These are phyloP conservation scores for Eulemur rufifrons DNA, from an alignment of 2,113 vertebrate species.

Conservation along the genomic window DNA sequence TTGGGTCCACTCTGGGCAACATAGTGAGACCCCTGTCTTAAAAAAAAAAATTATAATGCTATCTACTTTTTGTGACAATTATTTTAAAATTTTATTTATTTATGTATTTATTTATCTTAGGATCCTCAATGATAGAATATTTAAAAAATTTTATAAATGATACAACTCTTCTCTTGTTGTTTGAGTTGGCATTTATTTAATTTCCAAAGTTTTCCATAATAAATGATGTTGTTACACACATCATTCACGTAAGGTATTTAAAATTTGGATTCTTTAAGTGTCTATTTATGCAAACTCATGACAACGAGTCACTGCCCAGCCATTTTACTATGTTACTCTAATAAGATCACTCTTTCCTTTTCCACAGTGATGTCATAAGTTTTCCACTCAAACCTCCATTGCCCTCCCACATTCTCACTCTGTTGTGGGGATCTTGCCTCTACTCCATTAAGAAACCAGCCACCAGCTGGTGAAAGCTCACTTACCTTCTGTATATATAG, in stretches of 20 bases:
- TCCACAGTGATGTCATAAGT: not conserved
- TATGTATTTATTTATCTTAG: no score
- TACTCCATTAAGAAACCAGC: not conserved
- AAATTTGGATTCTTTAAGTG: not conserved
- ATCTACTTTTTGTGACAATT: not conserved
- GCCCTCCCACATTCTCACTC: not conserved
- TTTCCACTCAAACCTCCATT: not conserved
- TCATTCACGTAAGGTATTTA: not conserved
- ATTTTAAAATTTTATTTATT: no score
- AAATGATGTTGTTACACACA: not conserved
- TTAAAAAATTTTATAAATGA: not conserved
- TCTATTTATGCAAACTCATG: not conserved
- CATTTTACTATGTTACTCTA: not conserved
- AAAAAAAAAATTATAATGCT: not conserved
- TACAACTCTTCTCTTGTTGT: not conserved
- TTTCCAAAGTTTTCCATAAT: not conserved
- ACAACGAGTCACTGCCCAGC: not conserved
- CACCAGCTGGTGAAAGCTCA: not conserved
- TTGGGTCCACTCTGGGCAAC: no score
- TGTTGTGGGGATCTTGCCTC: not conserved
- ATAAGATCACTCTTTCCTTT: not conserved
- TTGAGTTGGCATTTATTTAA: not conserved
- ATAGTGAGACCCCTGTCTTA: no score
- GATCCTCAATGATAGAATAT: not conserved
- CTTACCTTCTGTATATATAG: not conserved